Conservation (phyloP, 2,888 invertebrate genomes). For the Anthrax anthrax region DNA sequence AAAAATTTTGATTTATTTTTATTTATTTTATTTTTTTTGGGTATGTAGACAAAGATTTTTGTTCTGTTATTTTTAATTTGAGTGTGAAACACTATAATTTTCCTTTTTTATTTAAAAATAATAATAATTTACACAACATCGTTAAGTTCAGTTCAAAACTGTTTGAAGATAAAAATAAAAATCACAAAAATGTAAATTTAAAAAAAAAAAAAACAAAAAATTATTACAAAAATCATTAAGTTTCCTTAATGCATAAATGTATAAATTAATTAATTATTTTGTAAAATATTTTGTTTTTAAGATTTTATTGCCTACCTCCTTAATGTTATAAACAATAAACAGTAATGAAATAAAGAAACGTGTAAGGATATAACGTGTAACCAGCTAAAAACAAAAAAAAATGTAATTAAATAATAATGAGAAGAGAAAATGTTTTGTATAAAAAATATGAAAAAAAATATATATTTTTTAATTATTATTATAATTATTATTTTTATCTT, state of each 20-base stretch:
- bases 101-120: background rate
- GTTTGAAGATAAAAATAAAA: background rate
- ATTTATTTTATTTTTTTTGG: background rate
- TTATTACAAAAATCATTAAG: background rate
- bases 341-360: too few relatives aligned
- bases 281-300: too few relatives aligned
- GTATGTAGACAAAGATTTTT: background rate
- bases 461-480: background rate
- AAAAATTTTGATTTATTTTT: background rate
- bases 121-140: too few relatives aligned
- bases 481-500: too few relatives aligned
- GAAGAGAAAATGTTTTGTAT: too few relatives aligned
- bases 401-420: background rate
- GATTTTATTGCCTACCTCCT: constrained; percentile 1
- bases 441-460: too few relatives aligned
- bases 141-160: background rate
- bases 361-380: too few relatives aligned
- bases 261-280: too few relatives aligned
- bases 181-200: too few relatives aligned
- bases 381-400: too few relatives aligned
- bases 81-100: background rate
- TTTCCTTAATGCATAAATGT: background rate
- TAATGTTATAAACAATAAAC: constrained; percentile 2
- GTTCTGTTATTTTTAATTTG: background rate
- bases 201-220: background rate